Evolutionary conservation across 2,888 invertebrate species (phyloP).

Genomic region (Phasia obesa): DNA sequence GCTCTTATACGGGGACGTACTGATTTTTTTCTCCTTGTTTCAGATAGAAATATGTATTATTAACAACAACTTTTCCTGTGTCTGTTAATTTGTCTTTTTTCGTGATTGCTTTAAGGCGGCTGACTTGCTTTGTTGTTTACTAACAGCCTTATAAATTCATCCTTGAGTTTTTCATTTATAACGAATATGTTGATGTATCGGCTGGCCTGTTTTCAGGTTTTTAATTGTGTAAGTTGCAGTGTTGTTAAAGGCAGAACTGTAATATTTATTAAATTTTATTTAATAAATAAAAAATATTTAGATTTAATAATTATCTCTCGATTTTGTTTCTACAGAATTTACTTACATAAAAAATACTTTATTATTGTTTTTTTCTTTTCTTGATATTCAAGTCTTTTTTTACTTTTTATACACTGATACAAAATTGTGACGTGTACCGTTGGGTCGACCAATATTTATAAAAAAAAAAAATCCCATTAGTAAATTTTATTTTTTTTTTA

Average conservation of each 20-base stretch:
- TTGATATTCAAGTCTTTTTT: too few relatives aligned
- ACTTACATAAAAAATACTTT: background rate
- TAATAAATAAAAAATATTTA: constrained; percentile 10
- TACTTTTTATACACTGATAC: background rate
- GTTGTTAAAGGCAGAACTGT: constrained; percentile 57
- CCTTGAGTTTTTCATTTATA: background rate
- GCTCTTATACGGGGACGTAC: constrained; percentile 37
- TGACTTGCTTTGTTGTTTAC: background rate
- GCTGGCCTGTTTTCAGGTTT: too few relatives aligned
- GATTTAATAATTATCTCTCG: constrained; percentile 50
- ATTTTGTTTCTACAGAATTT: constrained; percentile 32
- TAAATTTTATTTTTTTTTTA: too few relatives aligned
- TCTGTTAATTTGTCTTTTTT: too few relatives aligned
- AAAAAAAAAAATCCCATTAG: too few relatives aligned
- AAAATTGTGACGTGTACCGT: too few relatives aligned
- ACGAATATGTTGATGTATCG: background rate
- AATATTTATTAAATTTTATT: constrained; percentile 56
- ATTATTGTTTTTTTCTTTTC: background rate
- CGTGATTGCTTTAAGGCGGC: too few relatives aligned
- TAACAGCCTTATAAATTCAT: constrained; percentile 8
- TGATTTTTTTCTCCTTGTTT: constrained; percentile 1
- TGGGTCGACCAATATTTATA: too few relatives aligned
- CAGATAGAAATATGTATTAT: background rate
- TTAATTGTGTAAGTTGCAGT: constrained; percentile 12
- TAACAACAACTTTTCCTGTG: background rate